Base-by-base conservation (phyloP, 2,797 vertebrate genomes). In the Sparidentex hasta region DNA sequence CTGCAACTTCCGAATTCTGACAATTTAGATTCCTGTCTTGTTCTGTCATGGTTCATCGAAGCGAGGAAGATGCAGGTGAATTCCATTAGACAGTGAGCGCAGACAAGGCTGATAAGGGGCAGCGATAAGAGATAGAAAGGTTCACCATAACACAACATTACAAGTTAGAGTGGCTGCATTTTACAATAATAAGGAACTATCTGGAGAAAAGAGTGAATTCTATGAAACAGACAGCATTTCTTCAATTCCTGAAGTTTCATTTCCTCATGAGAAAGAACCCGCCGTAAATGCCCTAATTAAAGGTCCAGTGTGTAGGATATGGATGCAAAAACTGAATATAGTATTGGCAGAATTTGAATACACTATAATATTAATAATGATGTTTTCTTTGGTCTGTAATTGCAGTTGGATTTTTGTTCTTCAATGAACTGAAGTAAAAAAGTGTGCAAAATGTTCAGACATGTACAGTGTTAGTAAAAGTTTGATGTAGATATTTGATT, bases 251-350 rank as follows among this genome's bases (percentile, higher is more conserved):
- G 7, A 56, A 47, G 25, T 59, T 44, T 68, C 2, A 11, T 59
- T 76, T 78, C 57, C 59, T 2, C 61, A 20, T 79, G 13, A 4
- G 48, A 17, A 68, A 18, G 1, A 72, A 8, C 21, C 29, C 46
- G 11, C 29, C 68, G 50, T n/a, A 14, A 62, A 44, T 23, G 13
- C 9, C 2, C 12, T 51, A 12, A 59, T 51, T 51, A 43, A 56
- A 44, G 43, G 43, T 4, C 43, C 43, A 44, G 11, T 44, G 13
- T 14, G 43, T 44, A 44, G 43, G 43, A 44, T 3, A 4, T 13
- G 12, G 9, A 14, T 13, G 12, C 14, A 14, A 12, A 12, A 25
- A n/a, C n/a, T n/a, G n/a, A n/a, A n/a, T 25, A 25, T 25, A 25
- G n/a, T n/a, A 2, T 25, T 25, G 2, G 25, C 2, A 25, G 5